Percentiles rank a stretch among this genome's conserved stretches.
phyloP scores from a whole-genome alignment of 2,888 invertebrate genomes.

The Thumatha senex region DNA sequence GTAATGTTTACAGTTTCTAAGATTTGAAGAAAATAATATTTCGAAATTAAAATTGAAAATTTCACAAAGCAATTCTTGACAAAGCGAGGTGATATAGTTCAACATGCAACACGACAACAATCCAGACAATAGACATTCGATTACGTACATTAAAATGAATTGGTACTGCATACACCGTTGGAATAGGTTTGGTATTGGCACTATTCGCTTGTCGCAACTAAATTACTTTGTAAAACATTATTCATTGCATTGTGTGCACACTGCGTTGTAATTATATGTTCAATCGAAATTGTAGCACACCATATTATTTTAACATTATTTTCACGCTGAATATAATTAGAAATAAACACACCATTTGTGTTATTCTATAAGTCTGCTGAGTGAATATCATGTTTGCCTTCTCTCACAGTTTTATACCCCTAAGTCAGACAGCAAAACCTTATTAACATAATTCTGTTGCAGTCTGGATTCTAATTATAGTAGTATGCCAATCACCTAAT shows the following conservation, averaged over 20 bases:
- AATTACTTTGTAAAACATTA: conserved; percentile 36
- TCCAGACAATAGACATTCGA: conserved; percentile 38
- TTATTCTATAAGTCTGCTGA: too few species aligned
- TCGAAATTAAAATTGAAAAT: too few species aligned
- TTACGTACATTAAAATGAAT: conserved; percentile 41
- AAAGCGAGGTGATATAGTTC: conserved; percentile 26
- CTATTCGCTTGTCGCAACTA: conserved; percentile 27
- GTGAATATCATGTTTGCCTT: too few species aligned
- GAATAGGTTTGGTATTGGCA: conserved; percentile 19
- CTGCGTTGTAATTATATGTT: not conserved
- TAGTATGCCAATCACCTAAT: too few species aligned
- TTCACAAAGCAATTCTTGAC: conserved; percentile 11
- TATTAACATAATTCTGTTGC: too few species aligned
- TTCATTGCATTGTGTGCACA: not conserved
- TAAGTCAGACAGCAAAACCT: too few species aligned
- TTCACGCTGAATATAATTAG: too few species aligned
- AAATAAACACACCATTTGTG: too few species aligned
- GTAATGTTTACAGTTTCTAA: too few species aligned
- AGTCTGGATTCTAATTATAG: too few species aligned
- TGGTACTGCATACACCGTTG: conserved; percentile 33
- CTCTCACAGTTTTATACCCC: too few species aligned
- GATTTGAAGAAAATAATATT: too few species aligned
- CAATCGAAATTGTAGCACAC: not conserved
- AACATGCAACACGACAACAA: conserved; percentile 34
- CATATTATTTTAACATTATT: not conserved